phyloP scores from a whole-genome alignment of 2,113 vertebrate genomes.

The Vulpes vulpes region DNA sequence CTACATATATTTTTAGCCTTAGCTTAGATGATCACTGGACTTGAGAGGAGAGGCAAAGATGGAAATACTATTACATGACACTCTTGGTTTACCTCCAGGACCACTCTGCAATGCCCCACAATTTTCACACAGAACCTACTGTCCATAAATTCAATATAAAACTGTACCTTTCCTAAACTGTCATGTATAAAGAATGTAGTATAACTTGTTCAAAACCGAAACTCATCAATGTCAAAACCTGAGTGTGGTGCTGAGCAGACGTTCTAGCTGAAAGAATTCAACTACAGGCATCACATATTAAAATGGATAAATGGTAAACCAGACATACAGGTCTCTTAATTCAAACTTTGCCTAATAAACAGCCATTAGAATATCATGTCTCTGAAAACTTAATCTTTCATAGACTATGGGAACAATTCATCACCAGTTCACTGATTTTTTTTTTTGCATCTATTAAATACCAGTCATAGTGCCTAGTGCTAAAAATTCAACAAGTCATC shows the following conservation, averaged over 20 bases:
- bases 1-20: neutral
- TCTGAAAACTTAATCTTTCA: neutral
- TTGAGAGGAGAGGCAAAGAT: neutral
- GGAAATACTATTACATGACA: too few species aligned
- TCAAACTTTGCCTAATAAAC: neutral
- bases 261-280: conserved; percentile 7
- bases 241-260: neutral
- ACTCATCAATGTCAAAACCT: neutral
- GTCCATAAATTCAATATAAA: neutral
- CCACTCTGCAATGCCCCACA: neutral
- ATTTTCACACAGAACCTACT: neutral
- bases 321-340: neutral
- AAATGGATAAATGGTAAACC: neutral
- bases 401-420: neutral
- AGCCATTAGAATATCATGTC: neutral
- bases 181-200: neutral
- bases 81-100: neutral
- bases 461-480: neutral
- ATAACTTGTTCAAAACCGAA: neutral
- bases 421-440: neutral
- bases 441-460: neutral
- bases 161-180: neutral
- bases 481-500: neutral
- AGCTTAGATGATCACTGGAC: neutral
- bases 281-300: neutral